phyloP scores from a whole-genome alignment of 1,140 invertebrate genomes.

The Druon quercuslanigerum region DNA sequence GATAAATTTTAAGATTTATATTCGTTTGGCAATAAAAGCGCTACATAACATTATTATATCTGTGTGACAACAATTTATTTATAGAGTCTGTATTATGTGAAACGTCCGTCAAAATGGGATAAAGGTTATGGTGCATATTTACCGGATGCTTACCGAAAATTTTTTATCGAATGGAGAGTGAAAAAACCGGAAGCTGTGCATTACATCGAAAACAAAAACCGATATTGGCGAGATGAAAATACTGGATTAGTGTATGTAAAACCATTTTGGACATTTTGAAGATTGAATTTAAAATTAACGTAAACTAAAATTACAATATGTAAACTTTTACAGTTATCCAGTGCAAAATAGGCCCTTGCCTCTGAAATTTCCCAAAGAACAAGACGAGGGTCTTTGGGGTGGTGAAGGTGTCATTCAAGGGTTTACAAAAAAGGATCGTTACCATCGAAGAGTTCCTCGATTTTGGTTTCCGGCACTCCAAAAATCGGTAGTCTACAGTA shows the following conservation, averaged over 20 bases:
- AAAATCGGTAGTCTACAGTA: conserved; percentile 91
- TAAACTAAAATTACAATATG: conserved; percentile 33
- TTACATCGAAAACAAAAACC: conserved; percentile 85
- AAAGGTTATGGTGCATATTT: conserved; percentile 80
- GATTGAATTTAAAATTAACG: conserved; percentile 32
- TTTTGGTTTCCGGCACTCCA: conserved; percentile 91
- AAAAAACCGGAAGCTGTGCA: conserved; percentile 87
- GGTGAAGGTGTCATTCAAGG: conserved; percentile 97
- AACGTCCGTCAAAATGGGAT: conserved; percentile 73
- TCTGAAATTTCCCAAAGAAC: conserved; percentile 86
- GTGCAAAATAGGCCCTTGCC: conserved; percentile 89
- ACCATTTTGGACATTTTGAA: background rate
- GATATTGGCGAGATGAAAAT: conserved; percentile 84
- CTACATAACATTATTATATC: too few relatives aligned
- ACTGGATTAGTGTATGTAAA: conserved; percentile 81
- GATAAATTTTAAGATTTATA: too few relatives aligned
- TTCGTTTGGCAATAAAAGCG: too few relatives aligned
- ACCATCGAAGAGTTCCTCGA: conserved; percentile 81
- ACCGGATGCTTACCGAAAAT: conserved; percentile 91
- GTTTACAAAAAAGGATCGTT: conserved; percentile 82
- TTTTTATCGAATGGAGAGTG: conserved; percentile 90
- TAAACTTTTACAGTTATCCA: conserved; percentile 72
- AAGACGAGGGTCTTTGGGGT: conserved; percentile 94
- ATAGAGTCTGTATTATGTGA: conserved; percentile 58
- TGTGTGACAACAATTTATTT: conserved; percentile 7